These are phyloP conservation scores for Orestias chungarensis DNA, from an alignment of 2,797 vertebrate genomes.

Conservation along the genomic window DNA sequence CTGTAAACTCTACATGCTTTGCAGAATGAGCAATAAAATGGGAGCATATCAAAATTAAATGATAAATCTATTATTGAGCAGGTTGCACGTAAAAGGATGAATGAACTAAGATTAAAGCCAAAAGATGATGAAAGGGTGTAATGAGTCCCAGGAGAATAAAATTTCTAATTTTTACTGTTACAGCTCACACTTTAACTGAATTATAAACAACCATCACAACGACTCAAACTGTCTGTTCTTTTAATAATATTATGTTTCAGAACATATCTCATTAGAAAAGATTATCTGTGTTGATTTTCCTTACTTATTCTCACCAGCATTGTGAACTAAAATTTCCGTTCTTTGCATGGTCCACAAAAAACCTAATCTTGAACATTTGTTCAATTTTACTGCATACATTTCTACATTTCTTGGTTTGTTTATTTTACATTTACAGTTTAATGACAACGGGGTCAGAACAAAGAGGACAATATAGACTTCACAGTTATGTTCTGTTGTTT, in stretches of 20 bases:
- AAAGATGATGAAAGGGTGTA: conserved; percentile 43
- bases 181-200: conserved; percentile 24
- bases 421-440: not conserved
- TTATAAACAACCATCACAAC: conserved; percentile 14
- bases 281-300: conserved; percentile 16
- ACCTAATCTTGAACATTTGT: not conserved
- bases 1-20: conserved; percentile 30
- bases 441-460: not conserved
- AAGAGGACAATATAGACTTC: not conserved
- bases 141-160: conserved; percentile 40
- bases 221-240: not conserved
- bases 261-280: conserved; percentile 24
- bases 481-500: not conserved
- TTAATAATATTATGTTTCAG: conserved; percentile 20
- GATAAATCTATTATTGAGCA: conserved; percentile 64
- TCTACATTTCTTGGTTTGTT: not conserved
- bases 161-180: conserved; percentile 25
- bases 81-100: conserved; percentile 49
- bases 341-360: not conserved
- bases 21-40: conserved; percentile 45
- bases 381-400: not conserved
- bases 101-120: conserved; percentile 58
- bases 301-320: conserved; percentile 8
- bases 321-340: not conserved
- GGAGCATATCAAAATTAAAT: conserved; percentile 60